phyloP scores from a whole-genome alignment of 1,140 invertebrate species.

The Eurosta solidaginis region DNA sequence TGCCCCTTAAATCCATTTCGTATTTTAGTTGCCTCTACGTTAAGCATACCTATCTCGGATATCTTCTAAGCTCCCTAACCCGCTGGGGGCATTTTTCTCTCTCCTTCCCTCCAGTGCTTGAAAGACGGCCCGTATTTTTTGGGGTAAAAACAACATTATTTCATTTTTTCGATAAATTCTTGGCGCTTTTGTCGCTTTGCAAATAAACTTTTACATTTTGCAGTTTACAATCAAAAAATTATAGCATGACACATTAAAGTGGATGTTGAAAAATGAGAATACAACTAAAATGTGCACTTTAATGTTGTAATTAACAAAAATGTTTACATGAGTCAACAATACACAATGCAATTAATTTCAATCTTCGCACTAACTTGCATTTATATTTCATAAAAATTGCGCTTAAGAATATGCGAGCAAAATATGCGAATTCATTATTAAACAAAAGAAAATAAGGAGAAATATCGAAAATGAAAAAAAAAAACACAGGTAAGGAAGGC shows the following conservation, averaged over 20 bases:
- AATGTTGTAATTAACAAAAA: constrained; percentile 26
- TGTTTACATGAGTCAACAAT: background rate
- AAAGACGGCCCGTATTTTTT: too few relatives aligned
- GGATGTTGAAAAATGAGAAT: constrained; percentile 20
- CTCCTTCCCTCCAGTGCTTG: too few relatives aligned
- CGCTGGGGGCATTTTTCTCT: too few relatives aligned
- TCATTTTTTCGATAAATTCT: background rate
- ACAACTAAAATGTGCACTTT: constrained; percentile 8
- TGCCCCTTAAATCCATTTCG: too few relatives aligned
- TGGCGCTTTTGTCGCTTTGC: background rate
- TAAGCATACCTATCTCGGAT: too few relatives aligned
- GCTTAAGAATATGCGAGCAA: background rate
- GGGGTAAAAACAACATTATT: too few relatives aligned
- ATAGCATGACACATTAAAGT: constrained; percentile 10
- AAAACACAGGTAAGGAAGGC: too few relatives aligned
- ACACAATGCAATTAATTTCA: constrained; percentile 25
- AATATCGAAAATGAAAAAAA: too few relatives aligned
- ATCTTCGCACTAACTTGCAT: constrained; percentile 10
- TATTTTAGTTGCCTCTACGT: too few relatives aligned
- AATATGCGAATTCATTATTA: background rate
- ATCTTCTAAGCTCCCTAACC: too few relatives aligned
- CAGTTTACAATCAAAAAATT: constrained; percentile 4
- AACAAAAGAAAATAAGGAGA: background rate
- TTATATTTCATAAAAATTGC: constrained; percentile 25
- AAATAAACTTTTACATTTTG: background rate